Conservation (phyloP, 64 coral and sea anemone species). For the Porites lutea region DNA sequence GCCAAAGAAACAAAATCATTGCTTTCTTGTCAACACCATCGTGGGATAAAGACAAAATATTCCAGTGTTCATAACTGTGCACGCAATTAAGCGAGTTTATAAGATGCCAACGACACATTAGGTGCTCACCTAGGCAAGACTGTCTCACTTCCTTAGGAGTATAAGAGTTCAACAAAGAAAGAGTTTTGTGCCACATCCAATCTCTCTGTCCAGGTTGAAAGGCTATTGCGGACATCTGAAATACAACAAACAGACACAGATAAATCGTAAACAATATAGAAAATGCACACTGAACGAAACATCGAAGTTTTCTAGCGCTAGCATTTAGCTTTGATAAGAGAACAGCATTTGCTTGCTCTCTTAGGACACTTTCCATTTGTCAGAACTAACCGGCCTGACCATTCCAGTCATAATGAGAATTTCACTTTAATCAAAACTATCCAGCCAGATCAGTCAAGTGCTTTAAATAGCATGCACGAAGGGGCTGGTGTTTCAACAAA, state of each 20-base stretch:
- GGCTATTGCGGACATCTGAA: constrained; percentile 91
- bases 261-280: not conserved
- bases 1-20: not conserved
- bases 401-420: too few species aligned
- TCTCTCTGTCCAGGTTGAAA: constrained; percentile 93
- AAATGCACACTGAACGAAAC: not conserved
- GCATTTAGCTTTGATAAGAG: not conserved
- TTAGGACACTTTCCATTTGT: too few species aligned
- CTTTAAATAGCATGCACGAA: too few species aligned
- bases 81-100: too few species aligned
- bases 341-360: too few species aligned
- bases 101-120: not conserved
- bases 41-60: too few species aligned
- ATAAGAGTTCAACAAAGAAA: constrained; percentile 97
- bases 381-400: too few species aligned
- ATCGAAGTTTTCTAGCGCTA: not conserved
- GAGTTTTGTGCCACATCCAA: constrained; percentile 96
- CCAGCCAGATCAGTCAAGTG: too few species aligned
- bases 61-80: too few species aligned
- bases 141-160: constrained; percentile 92
- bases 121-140: constrained; percentile 80
- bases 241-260: not conserved
- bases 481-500: too few species aligned
- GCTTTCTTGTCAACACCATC: too few species aligned
- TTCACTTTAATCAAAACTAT: too few species aligned